Conservation (phyloP, 2,888 invertebrate genomes). For the Pristionchus maxplancki region DNA sequence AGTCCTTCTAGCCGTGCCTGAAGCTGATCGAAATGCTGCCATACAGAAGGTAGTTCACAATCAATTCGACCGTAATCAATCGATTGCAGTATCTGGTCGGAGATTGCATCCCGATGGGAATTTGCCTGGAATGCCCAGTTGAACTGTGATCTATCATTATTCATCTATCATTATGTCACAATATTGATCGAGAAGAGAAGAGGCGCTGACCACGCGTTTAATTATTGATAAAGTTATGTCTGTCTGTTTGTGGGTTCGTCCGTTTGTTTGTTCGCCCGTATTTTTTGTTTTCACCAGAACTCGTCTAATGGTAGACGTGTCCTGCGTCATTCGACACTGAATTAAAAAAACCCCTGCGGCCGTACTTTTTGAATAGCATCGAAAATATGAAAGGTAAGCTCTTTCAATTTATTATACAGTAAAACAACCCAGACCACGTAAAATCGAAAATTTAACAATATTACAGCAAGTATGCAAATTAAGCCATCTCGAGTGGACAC, state of each 20-base stretch:
- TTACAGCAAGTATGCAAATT: not conserved
- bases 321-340: too few relatives aligned
- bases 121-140: constrained; percentile 10
- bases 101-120: constrained; percentile 9
- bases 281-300: too few relatives aligned
- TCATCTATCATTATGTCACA: too few relatives aligned
- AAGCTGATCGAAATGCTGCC: not conserved
- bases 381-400: too few relatives aligned
- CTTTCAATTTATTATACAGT: not conserved
- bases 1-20: not conserved
- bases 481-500: not conserved
- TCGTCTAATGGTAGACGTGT: too few relatives aligned
- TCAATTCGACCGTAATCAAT: not conserved
- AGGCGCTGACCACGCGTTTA: not conserved
- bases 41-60: not conserved
- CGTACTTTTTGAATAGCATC: too few relatives aligned
- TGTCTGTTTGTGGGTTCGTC: too few relatives aligned
- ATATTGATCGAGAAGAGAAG: not conserved
- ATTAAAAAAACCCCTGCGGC: too few relatives aligned
- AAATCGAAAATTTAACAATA: not conserved
- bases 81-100: not conserved
- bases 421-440: not conserved
- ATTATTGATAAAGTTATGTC: constrained; percentile 7
- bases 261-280: too few relatives aligned
- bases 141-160: not conserved